Conservation (phyloP, 1,140 invertebrate genomes). For the Zaprionus nigranus region DNA sequence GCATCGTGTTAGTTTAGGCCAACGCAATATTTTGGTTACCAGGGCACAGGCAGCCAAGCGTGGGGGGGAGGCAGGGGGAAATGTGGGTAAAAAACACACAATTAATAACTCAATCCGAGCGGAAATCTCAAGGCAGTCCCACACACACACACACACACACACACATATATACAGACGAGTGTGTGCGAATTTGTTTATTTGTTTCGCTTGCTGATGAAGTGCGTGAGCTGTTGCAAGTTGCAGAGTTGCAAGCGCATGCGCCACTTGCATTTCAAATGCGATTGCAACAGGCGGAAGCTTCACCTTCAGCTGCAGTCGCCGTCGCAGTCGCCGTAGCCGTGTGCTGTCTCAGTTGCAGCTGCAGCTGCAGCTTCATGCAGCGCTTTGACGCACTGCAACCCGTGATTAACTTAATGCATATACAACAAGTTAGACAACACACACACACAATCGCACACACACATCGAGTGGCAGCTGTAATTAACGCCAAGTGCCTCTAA, state of each 20-base stretch:
- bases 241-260: constrained; percentile 12
- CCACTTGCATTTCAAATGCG: constrained; percentile 38
- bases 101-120: constrained; percentile 84
- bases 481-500: constrained; percentile 57
- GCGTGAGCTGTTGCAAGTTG: constrained; percentile 43
- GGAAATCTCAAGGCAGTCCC: constrained; percentile 66
- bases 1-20: constrained; percentile 4
- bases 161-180: constrained; percentile 11
- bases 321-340: not conserved
- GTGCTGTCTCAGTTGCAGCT: constrained; percentile 4
- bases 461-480: constrained; percentile 37
- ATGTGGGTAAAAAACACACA: constrained; percentile 48
- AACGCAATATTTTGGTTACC: constrained; percentile 17
- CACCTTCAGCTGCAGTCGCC: constrained; percentile 17
- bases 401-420: constrained; percentile 65
- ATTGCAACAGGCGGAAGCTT: constrained; percentile 38
- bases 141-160: too few species aligned
- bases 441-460: not conserved
- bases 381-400: constrained; percentile 65
- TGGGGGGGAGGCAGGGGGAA: constrained; percentile 17
- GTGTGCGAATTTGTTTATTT: constrained; percentile 24
- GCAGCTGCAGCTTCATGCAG: constrained; percentile 35
- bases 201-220: constrained; percentile 32
- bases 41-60: constrained; percentile 26
- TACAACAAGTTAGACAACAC: constrained; percentile 25